Evolutionary conservation across 92 coral and sea anemone genomes (phyloP).

Genomic region (Galaxea fascicularis): DNA sequence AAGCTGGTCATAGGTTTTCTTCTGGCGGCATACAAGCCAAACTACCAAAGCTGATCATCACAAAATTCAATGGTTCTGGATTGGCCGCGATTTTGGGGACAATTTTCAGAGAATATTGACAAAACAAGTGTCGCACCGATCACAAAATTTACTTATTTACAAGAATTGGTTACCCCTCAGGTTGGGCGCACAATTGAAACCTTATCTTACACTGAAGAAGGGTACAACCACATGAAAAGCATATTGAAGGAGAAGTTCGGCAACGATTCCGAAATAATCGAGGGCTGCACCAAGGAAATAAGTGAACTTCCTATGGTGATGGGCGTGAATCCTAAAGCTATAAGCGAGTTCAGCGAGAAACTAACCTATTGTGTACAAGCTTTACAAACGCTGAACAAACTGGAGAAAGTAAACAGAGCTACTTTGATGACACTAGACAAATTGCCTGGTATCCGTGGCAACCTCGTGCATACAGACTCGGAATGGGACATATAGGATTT

Average conservation of each 20-base stretch:
- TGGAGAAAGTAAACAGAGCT: not conserved
- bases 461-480: not conserved
- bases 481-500: conserved; percentile 25
- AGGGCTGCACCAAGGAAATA: not conserved
- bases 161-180: conserved; percentile 28
- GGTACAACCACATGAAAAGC: not conserved
- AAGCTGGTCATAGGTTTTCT: not conserved
- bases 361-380: not conserved
- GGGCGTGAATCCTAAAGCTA: not conserved
- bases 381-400: not conserved
- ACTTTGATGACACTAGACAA: not conserved
- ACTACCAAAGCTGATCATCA: conserved; percentile 1
- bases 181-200: conserved; percentile 31
- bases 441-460: not conserved
- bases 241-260: conserved; percentile 30
- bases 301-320: not conserved
- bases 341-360: not conserved
- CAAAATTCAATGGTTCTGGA: no score
- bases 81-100: conserved; percentile 65
- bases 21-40: not conserved
- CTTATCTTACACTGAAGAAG: conserved; percentile 13
- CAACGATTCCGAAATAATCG: not conserved
- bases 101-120: conserved; percentile 40
- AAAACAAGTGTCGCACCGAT: conserved; percentile 31
- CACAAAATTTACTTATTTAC: conserved; percentile 23